A percentile compares a stretch with the other conserved stretches of the same genome.
Evolutionary conservation across 1,140 invertebrate species (phyloP).

Genomic region (Eueides isabella): DNA sequence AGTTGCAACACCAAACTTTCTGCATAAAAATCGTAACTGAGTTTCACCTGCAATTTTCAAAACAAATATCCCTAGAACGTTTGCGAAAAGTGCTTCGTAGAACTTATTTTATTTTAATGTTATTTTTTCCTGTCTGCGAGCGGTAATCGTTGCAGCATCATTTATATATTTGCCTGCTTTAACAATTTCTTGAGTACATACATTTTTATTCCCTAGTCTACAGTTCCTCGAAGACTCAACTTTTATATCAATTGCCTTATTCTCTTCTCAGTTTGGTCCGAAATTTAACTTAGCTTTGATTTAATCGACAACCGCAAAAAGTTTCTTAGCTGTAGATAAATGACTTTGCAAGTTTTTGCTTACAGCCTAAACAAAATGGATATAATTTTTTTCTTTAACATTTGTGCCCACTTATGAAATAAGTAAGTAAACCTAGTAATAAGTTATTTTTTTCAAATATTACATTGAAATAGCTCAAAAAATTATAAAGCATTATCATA

Average conservation of each 20-base stretch:
- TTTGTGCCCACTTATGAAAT: neutral
- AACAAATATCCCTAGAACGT: slow-evolving; percentile 44
- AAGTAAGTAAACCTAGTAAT: too few species aligned
- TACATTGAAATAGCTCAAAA: too few species aligned
- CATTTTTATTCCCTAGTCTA: slow-evolving; percentile 38
- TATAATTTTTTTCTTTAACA: neutral
- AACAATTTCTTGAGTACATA: slow-evolving; percentile 26
- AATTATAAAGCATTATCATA: too few species aligned
- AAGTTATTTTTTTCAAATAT: too few species aligned
- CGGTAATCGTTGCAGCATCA: slow-evolving; percentile 15
- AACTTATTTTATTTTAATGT: slow-evolving; percentile 24
- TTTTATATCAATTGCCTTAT: slow-evolving; percentile 36
- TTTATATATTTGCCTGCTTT: slow-evolving; percentile 13
- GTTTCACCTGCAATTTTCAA: slow-evolving; percentile 48
- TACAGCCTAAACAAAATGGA: neutral
- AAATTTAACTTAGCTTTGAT: slow-evolving; percentile 34
- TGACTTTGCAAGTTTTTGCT: slow-evolving; percentile 9
- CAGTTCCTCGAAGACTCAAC: slow-evolving; percentile 29
- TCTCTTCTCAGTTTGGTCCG: slow-evolving; percentile 44
- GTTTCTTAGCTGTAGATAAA: slow-evolving; percentile 42
- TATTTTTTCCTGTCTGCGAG: slow-evolving; percentile 16
- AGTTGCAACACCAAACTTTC: slow-evolving; percentile 51
- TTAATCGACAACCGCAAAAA: slow-evolving; percentile 49
- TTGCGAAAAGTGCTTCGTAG: slow-evolving; percentile 3
- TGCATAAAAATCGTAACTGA: slow-evolving; percentile 42